Evolutionary conservation across 2,888 invertebrate genomes (phyloP), one percentile per base, ranked within the genome.

Genomic region (Trypoxylon attenuatum): DNA sequence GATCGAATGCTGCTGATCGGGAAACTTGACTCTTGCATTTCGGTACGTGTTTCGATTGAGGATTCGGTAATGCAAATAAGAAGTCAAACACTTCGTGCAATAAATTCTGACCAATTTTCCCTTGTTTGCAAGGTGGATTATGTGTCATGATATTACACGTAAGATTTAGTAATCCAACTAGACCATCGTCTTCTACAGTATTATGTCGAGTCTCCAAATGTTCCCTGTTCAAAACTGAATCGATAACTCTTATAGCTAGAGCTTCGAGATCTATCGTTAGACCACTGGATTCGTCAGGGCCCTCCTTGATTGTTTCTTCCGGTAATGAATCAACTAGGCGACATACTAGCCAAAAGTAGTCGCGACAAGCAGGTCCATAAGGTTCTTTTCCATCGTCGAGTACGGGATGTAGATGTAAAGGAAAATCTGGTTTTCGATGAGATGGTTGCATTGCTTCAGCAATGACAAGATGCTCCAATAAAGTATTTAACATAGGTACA

Each of bases 261-360:
- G 90, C 90, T 77, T 97, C 95, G 38, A 97, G 87, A 79, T 94
- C 93, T 8, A 94, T 89, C 0, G 89, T 88, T 59, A 88, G 88
- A 50, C 87, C 88, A n/a, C 88, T 88, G 0, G 90, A 88, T 59
- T 91, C 90, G 50, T 89, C 91, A 2, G 73, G 59, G 78, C 88
- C 90, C 73, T 90, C 90, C 89, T 93, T 93, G 22, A 95, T 91
- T 77, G 93, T 91, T 65, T 95, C 95, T 58, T 93, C 93, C 0
- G 94, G 94, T 22, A 96, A 84, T 1, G 94, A 94, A 80, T 97
- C 97, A 0, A 97, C 94, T 15, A 97, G 89, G 25, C 96, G 90
- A 71, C 96, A 95, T 10, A 96, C 90, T 2, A 97, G 89, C 96
- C 97, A 97, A 87, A 97, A 97, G 87, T 96, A 98, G 85, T 98